Base-by-base conservation (phyloP, 2,113 vertebrate genomes). In the Prolemur simus region DNA sequence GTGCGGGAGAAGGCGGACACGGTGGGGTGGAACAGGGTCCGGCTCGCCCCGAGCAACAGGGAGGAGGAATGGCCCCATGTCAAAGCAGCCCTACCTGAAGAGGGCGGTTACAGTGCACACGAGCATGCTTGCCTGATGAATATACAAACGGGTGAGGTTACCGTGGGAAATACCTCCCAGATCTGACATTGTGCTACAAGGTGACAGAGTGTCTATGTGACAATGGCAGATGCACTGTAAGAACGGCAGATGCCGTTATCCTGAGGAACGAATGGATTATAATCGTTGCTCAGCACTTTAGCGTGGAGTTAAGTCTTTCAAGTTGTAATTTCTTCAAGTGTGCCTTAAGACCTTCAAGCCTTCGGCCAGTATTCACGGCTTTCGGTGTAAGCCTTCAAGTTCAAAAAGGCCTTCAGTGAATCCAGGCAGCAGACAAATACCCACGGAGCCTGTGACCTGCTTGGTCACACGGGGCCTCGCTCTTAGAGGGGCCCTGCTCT, bases 381-480 rank as follows among this genome's bases (percentile, higher is more conserved):
- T 49, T 80, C 34, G 3, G 6, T 23, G 7, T 69, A 45, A 91
- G 63, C 39, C 56, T 84, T 58, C 29, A 69, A 74, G 56, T 39
- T 54, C 14, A 11, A 32, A 74, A 89, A 64, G 71, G 13, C 47
- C 42, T 42, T 74, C 23, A 1, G 39, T 11, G 39, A 80, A n/a
- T 42, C 21, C 32, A 76, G 14, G 15, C n/a, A 27, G 27, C 42
- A 45, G 25, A 4, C 23, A 45, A 80, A 82, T 4, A 4, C 34
- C 49, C 21, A 3, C 0, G 52, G 27, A 39, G 4, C 27, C 0
- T 34, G 8, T 68, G n/a, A 39, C 14, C 20, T 23, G 17, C 13
- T 15, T 18, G 23, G 27, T 58, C 20, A 17, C 21, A 14, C n/a
- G 8, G 3, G 29, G 68, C 23, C 56, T 29, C 0, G 0, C 25